A percentile compares a stretch with the other conserved stretches of the same genome.
These are phyloP conservation scores for Meta bourneti DNA, from an alignment of 2,888 invertebrate species.

Conservation along the genomic window DNA sequence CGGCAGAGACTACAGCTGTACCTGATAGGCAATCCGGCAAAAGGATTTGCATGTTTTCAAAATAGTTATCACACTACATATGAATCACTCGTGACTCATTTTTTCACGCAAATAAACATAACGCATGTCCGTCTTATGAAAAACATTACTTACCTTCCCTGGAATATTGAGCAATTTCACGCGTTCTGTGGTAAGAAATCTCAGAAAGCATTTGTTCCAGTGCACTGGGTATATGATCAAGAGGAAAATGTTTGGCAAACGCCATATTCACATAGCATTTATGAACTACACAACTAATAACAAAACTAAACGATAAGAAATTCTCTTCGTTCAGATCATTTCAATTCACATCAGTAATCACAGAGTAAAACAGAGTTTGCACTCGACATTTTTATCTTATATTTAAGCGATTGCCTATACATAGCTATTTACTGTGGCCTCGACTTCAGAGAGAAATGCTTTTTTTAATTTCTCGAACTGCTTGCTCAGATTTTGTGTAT, in stretches of 20 bases:
- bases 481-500: no score
- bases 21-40: no score
- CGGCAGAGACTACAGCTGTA: no score
- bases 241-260: conserved; percentile 29
- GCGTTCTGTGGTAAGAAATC: conserved; percentile 94
- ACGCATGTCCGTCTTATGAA: conserved; percentile 65
- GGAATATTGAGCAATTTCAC: conserved; percentile 92
- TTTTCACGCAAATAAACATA: conserved; percentile 9
- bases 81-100: neutral
- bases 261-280: conserved; percentile 55
- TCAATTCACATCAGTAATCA: neutral
- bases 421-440: no score
- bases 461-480: no score
- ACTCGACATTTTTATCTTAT: no score
- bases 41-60: neutral
- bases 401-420: no score
- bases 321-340: neutral
- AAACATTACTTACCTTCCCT: conserved; percentile 87
- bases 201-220: conserved; percentile 93
- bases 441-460: no score
- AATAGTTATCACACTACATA: no score
- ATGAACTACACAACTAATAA: neutral
- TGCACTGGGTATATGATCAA: conserved; percentile 68
- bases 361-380: no score
- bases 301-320: conserved; percentile 24